Conservation (phyloP, 2,797 vertebrate species). For the Clamator glandarius region DNA sequence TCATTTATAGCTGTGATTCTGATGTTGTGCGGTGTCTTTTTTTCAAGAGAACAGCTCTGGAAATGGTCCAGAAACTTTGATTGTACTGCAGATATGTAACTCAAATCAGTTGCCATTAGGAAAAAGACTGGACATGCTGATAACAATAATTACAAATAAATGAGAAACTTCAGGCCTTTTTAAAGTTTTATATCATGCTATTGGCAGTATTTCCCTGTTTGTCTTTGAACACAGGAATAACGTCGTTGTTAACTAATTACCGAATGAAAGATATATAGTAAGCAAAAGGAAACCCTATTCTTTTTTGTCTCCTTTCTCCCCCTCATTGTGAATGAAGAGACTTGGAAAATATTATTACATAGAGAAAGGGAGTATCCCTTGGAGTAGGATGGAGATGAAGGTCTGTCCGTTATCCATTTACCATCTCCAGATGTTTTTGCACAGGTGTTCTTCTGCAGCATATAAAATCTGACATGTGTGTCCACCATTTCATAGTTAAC, state of each 20-base stretch:
- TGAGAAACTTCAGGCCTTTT: background rate
- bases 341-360: background rate
- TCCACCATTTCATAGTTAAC: background rate
- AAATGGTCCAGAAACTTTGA: background rate
- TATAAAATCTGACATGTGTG: background rate
- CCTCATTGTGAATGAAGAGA: background rate
- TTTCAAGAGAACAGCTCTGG: background rate
- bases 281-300: background rate
- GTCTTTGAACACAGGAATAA: background rate
- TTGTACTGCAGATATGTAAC: background rate
- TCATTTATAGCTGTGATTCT: background rate
- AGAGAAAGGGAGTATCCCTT: background rate
- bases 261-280: background rate
- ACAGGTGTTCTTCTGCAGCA: background rate
- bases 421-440: background rate
- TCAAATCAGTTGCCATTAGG: background rate
- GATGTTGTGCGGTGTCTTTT: background rate
- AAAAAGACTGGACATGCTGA: background rate
- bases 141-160: background rate
- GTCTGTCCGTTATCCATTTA: background rate
- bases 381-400: background rate
- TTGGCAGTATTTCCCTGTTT: background rate
- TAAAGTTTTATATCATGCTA: background rate
- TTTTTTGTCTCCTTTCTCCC: background rate
- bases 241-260: background rate